phyloP scores from a whole-genome alignment of 1,140 invertebrate genomes.

The Contarinia nasturtii region DNA sequence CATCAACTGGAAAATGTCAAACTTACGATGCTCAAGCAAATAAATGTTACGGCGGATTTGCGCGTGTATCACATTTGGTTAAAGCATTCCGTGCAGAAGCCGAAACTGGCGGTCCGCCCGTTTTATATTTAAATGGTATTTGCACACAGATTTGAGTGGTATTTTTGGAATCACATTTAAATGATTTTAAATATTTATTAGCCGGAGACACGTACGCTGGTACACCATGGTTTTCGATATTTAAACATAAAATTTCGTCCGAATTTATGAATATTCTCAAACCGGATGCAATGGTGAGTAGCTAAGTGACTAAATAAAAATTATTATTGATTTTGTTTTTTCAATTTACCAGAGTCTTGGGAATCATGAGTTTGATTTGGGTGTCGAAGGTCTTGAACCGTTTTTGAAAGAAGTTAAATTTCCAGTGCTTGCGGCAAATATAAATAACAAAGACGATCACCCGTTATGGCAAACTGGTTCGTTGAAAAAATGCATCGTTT shows the following conservation, averaged over 20 bases:
- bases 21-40: slow-evolving; percentile 26
- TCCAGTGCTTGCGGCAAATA: slow-evolving; percentile 58
- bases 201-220: slow-evolving; percentile 84
- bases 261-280: slow-evolving; percentile 56
- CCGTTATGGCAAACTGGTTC: slow-evolving; percentile 1
- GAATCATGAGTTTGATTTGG: slow-evolving; percentile 88
- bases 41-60: slow-evolving; percentile 68
- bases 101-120: slow-evolving; percentile 31
- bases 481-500: slow-evolving; percentile 41
- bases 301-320: too few relatives aligned
- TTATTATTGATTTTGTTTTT: too few relatives aligned
- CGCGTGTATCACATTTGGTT: slow-evolving; percentile 45
- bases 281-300: slow-evolving; percentile 69
- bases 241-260: slow-evolving; percentile 54
- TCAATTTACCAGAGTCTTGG: slow-evolving; percentile 63
- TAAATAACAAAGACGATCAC: slow-evolving; percentile 47
- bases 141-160: too few relatives aligned
- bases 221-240: slow-evolving; percentile 59
- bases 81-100: slow-evolving; percentile 32
- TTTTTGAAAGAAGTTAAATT: slow-evolving; percentile 51
- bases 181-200: too few relatives aligned
- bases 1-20: slow-evolving; percentile 41
- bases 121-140: slow-evolving; percentile 34
- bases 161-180: too few relatives aligned
- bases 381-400: slow-evolving; percentile 47